phyloP scores from a whole-genome alignment of 2,113 vertebrate genomes.

The Microtus pennsylvanicus region DNA sequence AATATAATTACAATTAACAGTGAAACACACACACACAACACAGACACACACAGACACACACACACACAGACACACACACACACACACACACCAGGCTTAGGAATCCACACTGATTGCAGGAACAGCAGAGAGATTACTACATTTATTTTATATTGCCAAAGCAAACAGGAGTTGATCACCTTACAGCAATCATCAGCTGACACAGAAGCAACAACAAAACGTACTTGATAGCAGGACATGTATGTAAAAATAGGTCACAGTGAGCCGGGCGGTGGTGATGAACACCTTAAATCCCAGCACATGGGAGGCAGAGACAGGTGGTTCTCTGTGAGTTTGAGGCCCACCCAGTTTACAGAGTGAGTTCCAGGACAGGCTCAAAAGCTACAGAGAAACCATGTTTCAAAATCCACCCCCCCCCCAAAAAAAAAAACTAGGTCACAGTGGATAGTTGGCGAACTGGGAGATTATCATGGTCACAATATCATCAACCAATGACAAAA shows the following conservation, averaged over 20 bases:
- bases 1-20: neutral
- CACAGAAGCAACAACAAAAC: constrained; percentile 28
- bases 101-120: neutral
- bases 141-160: neutral
- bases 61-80: neutral
- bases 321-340: no score
- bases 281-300: no score
- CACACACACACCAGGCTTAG: neutral
- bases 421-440: neutral
- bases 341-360: no score
- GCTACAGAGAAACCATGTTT: no score
- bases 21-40: neutral
- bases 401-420: no score
- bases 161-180: constrained; percentile 38
- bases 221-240: neutral
- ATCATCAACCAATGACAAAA: constrained; percentile 14
- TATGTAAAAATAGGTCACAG: constrained; percentile 28
- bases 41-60: neutral
- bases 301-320: no score
- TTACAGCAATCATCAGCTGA: constrained; percentile 42
- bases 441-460: neutral
- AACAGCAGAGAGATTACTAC: neutral
- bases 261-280: no score
- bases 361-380: no score
- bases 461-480: constrained; percentile 41